Evolutionary conservation across 2,797 vertebrate genomes (phyloP), one percentile per base, ranked within the genome.

Genomic region (Danio albolineatus): DNA sequence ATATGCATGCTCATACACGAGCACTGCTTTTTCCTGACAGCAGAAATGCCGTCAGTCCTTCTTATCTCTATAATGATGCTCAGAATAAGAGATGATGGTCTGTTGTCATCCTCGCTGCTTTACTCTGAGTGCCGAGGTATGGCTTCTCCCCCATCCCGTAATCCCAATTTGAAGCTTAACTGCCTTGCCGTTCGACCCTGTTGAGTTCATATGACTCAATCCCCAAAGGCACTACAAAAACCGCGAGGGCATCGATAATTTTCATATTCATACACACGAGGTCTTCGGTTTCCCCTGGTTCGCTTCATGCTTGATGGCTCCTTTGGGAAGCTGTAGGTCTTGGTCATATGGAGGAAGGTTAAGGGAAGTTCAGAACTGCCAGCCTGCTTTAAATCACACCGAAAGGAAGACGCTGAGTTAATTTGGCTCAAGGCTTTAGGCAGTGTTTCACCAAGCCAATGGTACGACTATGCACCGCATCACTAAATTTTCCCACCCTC

Each of bases 251-350:
- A 83, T 88, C 83, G 21, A 84, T 87, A 83, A 88, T 90, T 91
- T 92, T 93, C 89, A 88, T 93, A 90, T 92, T 87, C 90, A 88
- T 82, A 87, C 86, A 86, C 87, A 84, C 53, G 62, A 90, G 88
- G 90, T 90, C 88, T 87, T 69, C 76, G 87, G 87, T 90, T 91
- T 49, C 75, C 70, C 90, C 88, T 88, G 87, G 89, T 88, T 91
- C 87, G 83, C 86, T 89, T 90, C 88, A 86, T 90, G 78, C 89
- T 93, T 93, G 92, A 93, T 90, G 81, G 85, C 82, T 78, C 88
- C 82, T 51, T 12, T 59, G 92, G 90, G 89, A 85, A 72, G 53
- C 75, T 7, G 41, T 87, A 80, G 80, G 87, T 88, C 89, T 87
- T 85, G 83, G 44, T 61, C 76, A 91, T 90, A 87, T 76, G 88